Base-by-base conservation (phyloP, 2,888 invertebrate genomes). In the Chymomyza caudatula region DNA sequence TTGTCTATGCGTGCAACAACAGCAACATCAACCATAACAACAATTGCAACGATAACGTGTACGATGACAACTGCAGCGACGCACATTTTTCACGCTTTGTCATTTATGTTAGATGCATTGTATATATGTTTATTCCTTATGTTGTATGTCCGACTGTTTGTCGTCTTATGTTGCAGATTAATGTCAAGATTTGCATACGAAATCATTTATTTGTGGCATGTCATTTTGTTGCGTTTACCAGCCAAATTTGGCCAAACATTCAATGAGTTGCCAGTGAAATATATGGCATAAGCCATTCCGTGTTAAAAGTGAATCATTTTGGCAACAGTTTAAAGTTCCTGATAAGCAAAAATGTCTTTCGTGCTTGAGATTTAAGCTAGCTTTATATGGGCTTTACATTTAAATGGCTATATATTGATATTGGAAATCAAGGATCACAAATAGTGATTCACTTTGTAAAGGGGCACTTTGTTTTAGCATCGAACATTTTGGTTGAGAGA, bases 171-270 rank as follows among this genome's bases (percentile, higher is more conserved):
- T 64, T 58, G 61, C 69, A 83, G 87, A 83, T 87, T 86, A 84
- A 78, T 87, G 87, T 87, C 86, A 85, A 81, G 71, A 87, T 87
- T 87, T 87, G 88, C 87, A 87, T 87, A 86, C 70, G 72, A 67
- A 76, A 74, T 74, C 81, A 67, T 83, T 76, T 75, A 73, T 80
- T 69, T 51, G 17, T 51, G 51, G 22, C 6, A 17, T 43, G 42
- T 20, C 29, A 42, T 15, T 15, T 37, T 5, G 6, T 25, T 54
- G n/a, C 23, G 54, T 22, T 15, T 29, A 6, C 15, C 8, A 56
- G 67, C 73, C 78, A 67, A 80, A 70, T 84, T 73, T 68, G 70
- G 74, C 60, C 55, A 64, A 59, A 54, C 8, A 13, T 37, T 37
- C 29, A 11, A 37, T 37, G 11, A 37, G 11, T 37, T 13, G 2